Evolutionary conservation across 2,113 vertebrate species (phyloP).

Genomic region (Neoarius graeffei): DNA sequence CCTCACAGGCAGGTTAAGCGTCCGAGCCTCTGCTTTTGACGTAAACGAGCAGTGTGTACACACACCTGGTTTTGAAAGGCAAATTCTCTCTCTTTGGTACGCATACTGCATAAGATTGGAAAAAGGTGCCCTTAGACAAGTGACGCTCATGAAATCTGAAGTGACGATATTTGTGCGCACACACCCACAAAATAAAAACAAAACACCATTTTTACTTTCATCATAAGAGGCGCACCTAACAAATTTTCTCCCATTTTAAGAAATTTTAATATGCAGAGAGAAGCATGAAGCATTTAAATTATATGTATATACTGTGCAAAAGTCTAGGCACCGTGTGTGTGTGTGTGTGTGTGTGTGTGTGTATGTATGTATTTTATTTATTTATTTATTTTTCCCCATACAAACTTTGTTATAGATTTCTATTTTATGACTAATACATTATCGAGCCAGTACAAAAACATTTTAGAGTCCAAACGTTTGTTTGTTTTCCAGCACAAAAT

Average conservation of each 20-base stretch:
- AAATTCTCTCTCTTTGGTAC: slow-evolving; percentile 38
- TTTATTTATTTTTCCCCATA: too few relatives aligned
- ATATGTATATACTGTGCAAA: too few relatives aligned
- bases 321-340: too few relatives aligned
- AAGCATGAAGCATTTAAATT: background rate
- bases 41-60: slow-evolving; percentile 35
- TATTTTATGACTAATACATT: too few relatives aligned
- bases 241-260: background rate
- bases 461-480: too few relatives aligned
- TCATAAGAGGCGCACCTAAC: too few relatives aligned
- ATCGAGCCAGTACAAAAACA: too few relatives aligned
- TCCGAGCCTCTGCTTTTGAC: background rate
- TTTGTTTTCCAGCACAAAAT: too few relatives aligned
- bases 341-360: too few relatives aligned
- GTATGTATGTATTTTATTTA: too few relatives aligned
- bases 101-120: slow-evolving; percentile 26
- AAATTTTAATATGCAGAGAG: background rate
- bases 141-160: background rate
- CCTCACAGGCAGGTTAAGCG: background rate
- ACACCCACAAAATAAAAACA: too few relatives aligned
- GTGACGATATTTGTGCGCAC: background rate
- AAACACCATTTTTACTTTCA: background rate
- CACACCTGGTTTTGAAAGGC: slow-evolving; percentile 50
- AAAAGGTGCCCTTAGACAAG: slow-evolving; percentile 26
- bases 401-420: too few relatives aligned